phyloP scores from a whole-genome alignment of 2,113 vertebrate species.

The Perca fluviatilis region DNA sequence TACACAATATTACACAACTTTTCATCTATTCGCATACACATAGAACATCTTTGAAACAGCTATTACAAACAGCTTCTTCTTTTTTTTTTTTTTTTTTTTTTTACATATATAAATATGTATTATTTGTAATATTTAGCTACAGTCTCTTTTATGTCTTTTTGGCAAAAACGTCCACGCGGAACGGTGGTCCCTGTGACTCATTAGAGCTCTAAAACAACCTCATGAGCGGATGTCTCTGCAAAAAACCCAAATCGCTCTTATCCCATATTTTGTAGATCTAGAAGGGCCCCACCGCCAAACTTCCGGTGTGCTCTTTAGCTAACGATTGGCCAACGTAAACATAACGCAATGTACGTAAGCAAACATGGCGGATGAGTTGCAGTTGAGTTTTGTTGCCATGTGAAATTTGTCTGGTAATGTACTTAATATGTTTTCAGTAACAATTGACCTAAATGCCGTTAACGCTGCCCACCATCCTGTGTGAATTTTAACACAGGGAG shows the following conservation, averaged over 20 bases:
- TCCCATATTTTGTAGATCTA: constrained; percentile 40
- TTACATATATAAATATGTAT: not conserved
- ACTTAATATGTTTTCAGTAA: not conserved
- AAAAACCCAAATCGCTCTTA: fast-evolving
- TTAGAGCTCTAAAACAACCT: constrained; percentile 23
- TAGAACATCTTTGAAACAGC: not conserved
- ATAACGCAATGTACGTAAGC: constrained; percentile 8
- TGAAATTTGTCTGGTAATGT: constrained; percentile 31
- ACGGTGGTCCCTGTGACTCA: not conserved
- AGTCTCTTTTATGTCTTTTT: too few relatives aligned
- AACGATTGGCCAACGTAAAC: constrained; percentile 4
- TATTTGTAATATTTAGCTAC: too few relatives aligned
- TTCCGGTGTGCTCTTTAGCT: constrained; percentile 6
- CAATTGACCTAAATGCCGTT: fast-evolving
- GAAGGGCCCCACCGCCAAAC: not conserved
- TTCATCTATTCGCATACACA: too few relatives aligned
- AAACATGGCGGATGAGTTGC: constrained; percentile 58
- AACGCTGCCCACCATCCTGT: fast-evolving
- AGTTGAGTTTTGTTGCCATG: not conserved
- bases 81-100: not conserved
- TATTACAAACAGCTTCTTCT: not conserved
- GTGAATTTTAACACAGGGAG: not conserved
- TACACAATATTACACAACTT: too few relatives aligned
- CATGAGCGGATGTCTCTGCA: fast-evolving
- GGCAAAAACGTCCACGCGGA: not conserved